Conservation (phyloP, 1,140 invertebrate species). For the Cotesia chilonis region DNA sequence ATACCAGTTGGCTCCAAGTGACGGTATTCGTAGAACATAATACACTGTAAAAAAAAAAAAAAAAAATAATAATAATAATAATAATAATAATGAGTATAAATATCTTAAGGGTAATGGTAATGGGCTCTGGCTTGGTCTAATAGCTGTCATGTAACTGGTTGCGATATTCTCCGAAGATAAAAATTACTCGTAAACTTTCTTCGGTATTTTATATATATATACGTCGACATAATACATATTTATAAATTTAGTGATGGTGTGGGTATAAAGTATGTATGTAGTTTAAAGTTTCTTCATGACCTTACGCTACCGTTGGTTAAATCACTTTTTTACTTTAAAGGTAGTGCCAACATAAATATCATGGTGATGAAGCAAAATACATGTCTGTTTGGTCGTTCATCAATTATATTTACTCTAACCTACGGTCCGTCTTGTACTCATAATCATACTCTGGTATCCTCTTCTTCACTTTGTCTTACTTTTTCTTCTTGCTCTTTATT, state of each 20-base stretch:
- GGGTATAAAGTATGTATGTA: background rate
- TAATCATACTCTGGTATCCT: background rate
- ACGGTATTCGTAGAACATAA: slow-evolving; percentile 17
- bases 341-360: slow-evolving; percentile 18
- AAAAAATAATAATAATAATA: too few species aligned
- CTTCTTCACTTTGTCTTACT: background rate
- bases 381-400: background rate
- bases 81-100: too few species aligned
- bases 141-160: too few species aligned
- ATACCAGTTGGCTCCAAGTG: background rate
- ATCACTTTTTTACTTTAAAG: background rate
- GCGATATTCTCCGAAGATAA: too few species aligned
- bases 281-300: slow-evolving; percentile 17
- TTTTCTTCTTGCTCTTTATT: background rate
- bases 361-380: slow-evolving; percentile 4
- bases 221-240: background rate
- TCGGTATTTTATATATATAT: too few species aligned
- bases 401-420: background rate
- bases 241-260: background rate
- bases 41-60: background rate
- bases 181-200: too few species aligned
- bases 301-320: slow-evolving; percentile 28
- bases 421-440: background rate
- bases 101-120: too few species aligned
- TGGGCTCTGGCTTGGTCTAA: too few species aligned